Percentiles rank a stretch among this genome's conserved stretches.
phyloP scores from a whole-genome alignment of 2,113 vertebrate genomes.

The Antidorcas marsupialis region DNA sequence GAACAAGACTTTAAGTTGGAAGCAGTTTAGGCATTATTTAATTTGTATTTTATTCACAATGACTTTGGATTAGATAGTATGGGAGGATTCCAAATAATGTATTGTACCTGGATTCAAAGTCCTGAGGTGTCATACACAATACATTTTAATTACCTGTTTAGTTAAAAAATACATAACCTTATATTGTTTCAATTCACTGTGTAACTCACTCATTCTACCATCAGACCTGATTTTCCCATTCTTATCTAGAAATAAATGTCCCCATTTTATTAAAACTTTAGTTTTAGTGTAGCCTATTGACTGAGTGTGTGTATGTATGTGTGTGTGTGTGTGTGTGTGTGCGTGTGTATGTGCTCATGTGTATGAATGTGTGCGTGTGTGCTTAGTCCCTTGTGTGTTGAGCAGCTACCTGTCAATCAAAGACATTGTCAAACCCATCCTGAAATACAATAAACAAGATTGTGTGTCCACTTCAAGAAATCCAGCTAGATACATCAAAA shows the following conservation, averaged over 20 bases:
- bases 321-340: neutral
- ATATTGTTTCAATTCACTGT: neutral
- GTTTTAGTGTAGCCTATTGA: neutral
- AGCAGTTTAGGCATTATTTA: neutral
- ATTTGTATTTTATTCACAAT: neutral
- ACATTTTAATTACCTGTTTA: neutral
- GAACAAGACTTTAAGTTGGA: neutral
- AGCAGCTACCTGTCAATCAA: neutral
- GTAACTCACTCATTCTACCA: neutral
- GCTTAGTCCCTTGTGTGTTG: neutral
- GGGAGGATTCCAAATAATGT: neutral
- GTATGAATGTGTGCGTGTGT: neutral
- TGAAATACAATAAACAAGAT: neutral
- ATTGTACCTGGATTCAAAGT: neutral
- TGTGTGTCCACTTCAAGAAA: neutral
- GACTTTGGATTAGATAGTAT: neutral
- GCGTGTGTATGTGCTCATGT: neutral
- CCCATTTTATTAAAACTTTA: neutral
- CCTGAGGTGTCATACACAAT: neutral
- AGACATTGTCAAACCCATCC: neutral
- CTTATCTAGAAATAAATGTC: neutral
- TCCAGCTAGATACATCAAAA: neutral
- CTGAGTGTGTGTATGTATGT: neutral
- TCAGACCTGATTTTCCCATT: neutral
- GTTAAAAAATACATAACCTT: neutral